Evolutionary conservation across 2,797 vertebrate genomes (phyloP), one percentile per base, ranked within the genome.

Genomic region (Myotis findleyi): DNA sequence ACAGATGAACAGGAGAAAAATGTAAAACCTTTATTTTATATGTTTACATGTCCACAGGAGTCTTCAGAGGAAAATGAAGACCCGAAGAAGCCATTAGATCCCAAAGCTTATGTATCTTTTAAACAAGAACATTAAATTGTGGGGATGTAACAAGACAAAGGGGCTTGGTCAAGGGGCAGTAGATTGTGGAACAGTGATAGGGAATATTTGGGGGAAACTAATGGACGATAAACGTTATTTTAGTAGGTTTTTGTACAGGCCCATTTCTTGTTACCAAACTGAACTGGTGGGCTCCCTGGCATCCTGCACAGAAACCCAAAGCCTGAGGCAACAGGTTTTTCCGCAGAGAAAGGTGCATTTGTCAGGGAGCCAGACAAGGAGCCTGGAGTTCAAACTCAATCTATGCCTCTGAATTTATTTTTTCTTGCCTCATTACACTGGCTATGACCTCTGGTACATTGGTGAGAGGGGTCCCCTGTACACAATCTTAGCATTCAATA

Each of bases 31-130:
- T 84, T 94, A 77, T 38, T 82, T 77, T 16, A 62, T 85, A 76
- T 88, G 62, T 59, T 55, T 71, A 84, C 17, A 21, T 27, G 21
- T 62, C 59, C 62, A 76, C 27, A 83, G 20, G 44, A 51, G 21
- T 77, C 16, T 89, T 89, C 33, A 44, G 87, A 51, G 41, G 27
- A 23, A 77, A 64, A 79, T 90, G 53, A 89, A 64, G 53, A 90
- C 51, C 17, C 0, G 1, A 94, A 83, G 72, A 71, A 75, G 4
- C 1, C 38, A 30, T 59, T 47, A 57, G n/a, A 12, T 17, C 38
- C 27, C 53, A 79, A 79, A 44, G 33, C 47, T 82, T 82, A 66
- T 81, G 44, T 66, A 55, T 49, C 3, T 41, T 9, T 89, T 53
- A 77, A 79, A 85, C 4, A 85, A 84, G 76, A 55, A 51, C 27